A percentile compares a stretch with the other conserved stretches of the same genome.
Conservation (phyloP, 2,113 vertebrate species). For the Hylia prasina region DNA sequence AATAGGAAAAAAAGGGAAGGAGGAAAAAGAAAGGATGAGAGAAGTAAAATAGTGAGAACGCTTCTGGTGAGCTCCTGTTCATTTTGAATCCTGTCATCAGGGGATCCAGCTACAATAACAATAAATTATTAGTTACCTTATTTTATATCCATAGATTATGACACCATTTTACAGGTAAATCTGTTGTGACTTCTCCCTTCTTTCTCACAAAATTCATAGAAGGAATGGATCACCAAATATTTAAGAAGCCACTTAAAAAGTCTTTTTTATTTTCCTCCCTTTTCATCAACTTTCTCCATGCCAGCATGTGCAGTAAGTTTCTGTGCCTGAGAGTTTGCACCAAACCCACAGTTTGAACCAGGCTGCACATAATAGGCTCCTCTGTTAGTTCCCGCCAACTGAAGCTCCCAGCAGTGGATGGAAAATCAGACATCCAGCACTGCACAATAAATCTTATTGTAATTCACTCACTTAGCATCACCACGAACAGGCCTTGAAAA, state of each 20-base stretch:
- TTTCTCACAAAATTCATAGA: background rate
- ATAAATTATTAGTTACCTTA: background rate
- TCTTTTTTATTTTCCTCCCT: conserved; percentile 30
- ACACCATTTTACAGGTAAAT: conserved; percentile 11
- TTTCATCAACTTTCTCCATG: conserved; percentile 65
- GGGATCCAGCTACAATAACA: background rate
- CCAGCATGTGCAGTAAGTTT: conserved; percentile 61
- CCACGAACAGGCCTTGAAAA: conserved; percentile 64
- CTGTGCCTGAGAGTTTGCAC: conserved; percentile 62
- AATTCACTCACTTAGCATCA: conserved; percentile 76
- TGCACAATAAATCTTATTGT: conserved; percentile 80
- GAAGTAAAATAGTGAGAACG: background rate
- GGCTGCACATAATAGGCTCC: conserved; percentile 69
- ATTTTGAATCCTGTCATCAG: background rate
- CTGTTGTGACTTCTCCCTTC: background rate
- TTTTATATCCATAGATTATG: background rate
- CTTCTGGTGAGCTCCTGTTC: background rate
- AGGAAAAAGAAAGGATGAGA: fast-evolving
- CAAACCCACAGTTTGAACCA: conserved; percentile 71
- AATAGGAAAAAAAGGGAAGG: fast-evolving
- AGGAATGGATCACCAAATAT: conserved; percentile 3
- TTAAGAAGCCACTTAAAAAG: conserved; percentile 49
- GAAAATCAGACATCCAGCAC: conserved; percentile 80
- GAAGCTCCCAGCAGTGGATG: conserved; percentile 74
- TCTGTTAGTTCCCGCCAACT: conserved; percentile 69